Percentiles rank a stretch among this genome's conserved stretches.
Conservation (phyloP, 2,113 vertebrate species). For the Litocranius walleri region DNA sequence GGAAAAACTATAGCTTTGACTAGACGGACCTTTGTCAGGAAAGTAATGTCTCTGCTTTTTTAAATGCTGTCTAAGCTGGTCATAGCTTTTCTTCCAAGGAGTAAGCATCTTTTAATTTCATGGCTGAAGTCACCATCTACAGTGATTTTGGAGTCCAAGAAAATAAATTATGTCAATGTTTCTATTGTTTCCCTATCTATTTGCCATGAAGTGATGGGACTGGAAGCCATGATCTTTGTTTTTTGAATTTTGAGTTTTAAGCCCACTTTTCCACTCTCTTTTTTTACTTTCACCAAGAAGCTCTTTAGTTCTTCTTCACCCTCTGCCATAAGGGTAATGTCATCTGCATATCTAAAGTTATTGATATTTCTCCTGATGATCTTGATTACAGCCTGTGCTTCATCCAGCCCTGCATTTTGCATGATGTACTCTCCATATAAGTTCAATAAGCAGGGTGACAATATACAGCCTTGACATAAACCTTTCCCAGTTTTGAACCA, state of each 20-base stretch:
- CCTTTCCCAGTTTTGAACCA: not conserved
- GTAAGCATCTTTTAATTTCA: not conserved
- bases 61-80: not conserved
- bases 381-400: not conserved
- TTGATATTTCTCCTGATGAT: not conserved
- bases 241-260: not conserved
- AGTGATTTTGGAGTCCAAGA: not conserved
- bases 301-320: not conserved
- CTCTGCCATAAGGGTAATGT: not conserved
- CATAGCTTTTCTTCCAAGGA: not conserved
- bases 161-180: not conserved
- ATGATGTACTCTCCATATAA: not conserved
- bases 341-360: not conserved
- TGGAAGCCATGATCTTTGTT: not conserved
- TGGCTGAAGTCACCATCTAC: not conserved
- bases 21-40: not conserved
- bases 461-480: not conserved
- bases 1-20: not conserved
- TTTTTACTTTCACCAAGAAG: not conserved
- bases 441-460: not conserved
- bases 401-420: not conserved
- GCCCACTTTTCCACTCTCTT: not conserved
- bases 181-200: not conserved
- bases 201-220: not conserved
- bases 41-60: not conserved